Evolutionary conservation across 2,888 invertebrate genomes (phyloP), one percentile per base, ranked within the genome.

Genomic region (Phyto melanocephala): DNA sequence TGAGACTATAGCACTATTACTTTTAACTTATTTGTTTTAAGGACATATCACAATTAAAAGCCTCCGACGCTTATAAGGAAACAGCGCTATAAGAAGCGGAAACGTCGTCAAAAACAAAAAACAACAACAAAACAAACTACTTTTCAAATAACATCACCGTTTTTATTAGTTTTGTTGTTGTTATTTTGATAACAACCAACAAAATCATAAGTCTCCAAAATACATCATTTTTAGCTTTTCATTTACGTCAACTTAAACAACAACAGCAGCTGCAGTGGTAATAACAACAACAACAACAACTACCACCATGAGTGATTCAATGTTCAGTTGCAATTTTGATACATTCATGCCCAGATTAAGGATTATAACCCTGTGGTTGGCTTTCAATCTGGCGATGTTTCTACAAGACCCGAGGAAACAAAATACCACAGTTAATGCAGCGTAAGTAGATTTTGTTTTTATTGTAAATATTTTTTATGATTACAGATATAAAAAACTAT

Each of bases 321-420:
- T 88, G 86, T 86, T 87, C 87, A 88, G 90, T 85, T 89, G 87
- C 84, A 88, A 87, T 85, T 86, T 87, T 85, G 85, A 89, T 87
- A 86, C 88, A 85, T 85, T 90, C 86, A 85, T 88, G 86, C 89
- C 91, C 85, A 88, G 88, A 80, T 89, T 89, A 79, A 89, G 90
- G 62, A 87, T 91, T 84, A 87, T 91, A 71, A 90, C 91, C 83
- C 88, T 91, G 81, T 91, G 91, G 91, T 87, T 91, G 86, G 91
- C 91, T 86, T 89, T 91, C 75, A 91, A 90, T 85, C 85, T 91
- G 87, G 91, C 91, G 85, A 88, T 91, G 86, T 88, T 91, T 83
- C 86, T 90, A 78, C 91, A 91, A 87, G 90, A 90, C 86, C 89
- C 90, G 85, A 87, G 88, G 72, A 90, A 88, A 86, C 86, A 88